Percentiles rank a stretch among this genome's conserved stretches.
phyloP scores from a whole-genome alignment of 2,113 vertebrate genomes.

The Helogale parvula region DNA sequence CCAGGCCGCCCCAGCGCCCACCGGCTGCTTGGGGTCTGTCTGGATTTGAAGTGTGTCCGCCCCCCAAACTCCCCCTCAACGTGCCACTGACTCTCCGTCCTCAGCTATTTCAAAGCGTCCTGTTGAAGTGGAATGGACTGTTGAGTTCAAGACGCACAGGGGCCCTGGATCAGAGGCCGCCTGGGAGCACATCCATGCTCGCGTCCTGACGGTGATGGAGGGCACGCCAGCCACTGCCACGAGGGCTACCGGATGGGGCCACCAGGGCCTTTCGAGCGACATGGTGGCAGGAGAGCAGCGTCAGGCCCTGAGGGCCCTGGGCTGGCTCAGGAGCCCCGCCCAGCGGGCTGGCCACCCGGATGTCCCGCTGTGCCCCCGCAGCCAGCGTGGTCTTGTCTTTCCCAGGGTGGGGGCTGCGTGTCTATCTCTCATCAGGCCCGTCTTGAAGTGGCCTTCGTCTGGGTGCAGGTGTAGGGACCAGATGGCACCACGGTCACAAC shows the following conservation, averaged over 20 bases:
- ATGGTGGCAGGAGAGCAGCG: not conserved
- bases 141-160: not conserved
- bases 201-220: not conserved
- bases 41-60: not conserved
- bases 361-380: not conserved
- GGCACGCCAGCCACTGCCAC: not conserved
- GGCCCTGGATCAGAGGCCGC: not conserved
- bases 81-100: not conserved
- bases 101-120: not conserved
- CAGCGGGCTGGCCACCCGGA: not conserved
- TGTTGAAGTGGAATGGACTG: fast-evolving
- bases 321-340: not conserved
- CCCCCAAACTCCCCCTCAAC: not conserved
- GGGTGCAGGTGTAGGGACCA: not conserved
- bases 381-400: not conserved
- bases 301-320: not conserved
- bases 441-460: not conserved
- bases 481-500: not conserved
- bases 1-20: fast-evolving
- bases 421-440: not conserved
- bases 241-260: not conserved
- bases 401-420: fast-evolving
- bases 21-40: not conserved
- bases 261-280: not conserved
- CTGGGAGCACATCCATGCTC: fast-evolving